Conservation (phyloP, 2,797 vertebrate genomes). For the Spinibarbus caldwelli region DNA sequence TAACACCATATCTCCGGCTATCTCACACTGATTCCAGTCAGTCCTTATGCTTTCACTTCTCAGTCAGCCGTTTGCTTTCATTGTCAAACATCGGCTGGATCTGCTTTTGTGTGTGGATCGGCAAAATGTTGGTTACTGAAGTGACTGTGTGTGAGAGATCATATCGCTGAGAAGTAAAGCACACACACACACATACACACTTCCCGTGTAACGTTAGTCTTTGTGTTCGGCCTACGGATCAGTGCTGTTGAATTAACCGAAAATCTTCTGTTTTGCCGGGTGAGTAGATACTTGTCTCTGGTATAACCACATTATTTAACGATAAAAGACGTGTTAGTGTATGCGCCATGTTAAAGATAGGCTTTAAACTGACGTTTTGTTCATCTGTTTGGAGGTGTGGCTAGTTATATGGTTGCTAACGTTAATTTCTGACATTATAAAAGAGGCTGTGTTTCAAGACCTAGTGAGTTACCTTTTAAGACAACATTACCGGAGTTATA, state of each 20-base stretch:
- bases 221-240: slow-evolving; percentile 39
- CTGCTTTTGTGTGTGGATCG: neutral
- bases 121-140: neutral
- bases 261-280: neutral
- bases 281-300: slow-evolving; percentile 11
- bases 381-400: slow-evolving; percentile 17
- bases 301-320: neutral
- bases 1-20: neutral
- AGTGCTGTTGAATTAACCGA: neutral
- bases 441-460: slow-evolving; percentile 3
- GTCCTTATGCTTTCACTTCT: neutral
- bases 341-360: neutral
- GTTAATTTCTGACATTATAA: slow-evolving; percentile 24
- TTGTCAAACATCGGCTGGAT: neutral
- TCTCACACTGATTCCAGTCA: neutral
- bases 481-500: neutral
- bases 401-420: slow-evolving; percentile 18
- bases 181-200: slow-evolving; percentile 34
- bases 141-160: slow-evolving; percentile 4
- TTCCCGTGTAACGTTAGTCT: slow-evolving; percentile 37
- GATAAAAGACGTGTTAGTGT: neutral
- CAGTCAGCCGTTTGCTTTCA: neutral
- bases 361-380: slow-evolving; percentile 15
- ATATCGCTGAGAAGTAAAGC: slow-evolving; percentile 32
- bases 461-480: neutral